These are phyloP conservation scores for Drosophila antonietae DNA, from an alignment of 2,888 invertebrate species.

Conservation along the genomic window DNA sequence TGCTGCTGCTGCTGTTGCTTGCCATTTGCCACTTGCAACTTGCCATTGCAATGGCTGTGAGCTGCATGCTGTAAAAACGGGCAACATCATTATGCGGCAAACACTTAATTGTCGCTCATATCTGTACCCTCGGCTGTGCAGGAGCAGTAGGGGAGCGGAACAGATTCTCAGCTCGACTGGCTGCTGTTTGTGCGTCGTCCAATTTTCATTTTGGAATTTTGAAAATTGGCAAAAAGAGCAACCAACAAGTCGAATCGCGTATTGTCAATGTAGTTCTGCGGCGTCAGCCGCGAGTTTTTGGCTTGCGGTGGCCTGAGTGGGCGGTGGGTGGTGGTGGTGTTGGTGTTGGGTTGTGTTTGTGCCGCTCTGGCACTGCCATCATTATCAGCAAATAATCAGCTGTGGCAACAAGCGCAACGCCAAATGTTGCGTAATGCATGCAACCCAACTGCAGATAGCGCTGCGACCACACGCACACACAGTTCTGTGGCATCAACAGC, in stretches of 20 bases:
- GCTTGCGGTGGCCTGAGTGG: slow-evolving; percentile 1
- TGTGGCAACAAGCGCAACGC: slow-evolving; percentile 60
- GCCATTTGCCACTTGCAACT: slow-evolving; percentile 12
- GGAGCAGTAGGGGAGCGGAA: background rate
- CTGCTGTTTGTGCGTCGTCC: slow-evolving; percentile 41
- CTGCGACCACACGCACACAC: slow-evolving; percentile 29
- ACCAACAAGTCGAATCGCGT: slow-evolving; percentile 42
- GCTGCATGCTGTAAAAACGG: slow-evolving; percentile 61
- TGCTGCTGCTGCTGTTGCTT: slow-evolving; percentile 17
- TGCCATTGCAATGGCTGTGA: slow-evolving; percentile 18
- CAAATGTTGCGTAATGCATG: slow-evolving; percentile 72
- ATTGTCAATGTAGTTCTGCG: slow-evolving; percentile 45
- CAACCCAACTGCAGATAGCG: slow-evolving; percentile 64
- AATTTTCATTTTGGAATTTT: slow-evolving; percentile 52
- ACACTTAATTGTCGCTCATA: slow-evolving; percentile 78
- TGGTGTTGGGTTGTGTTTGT: too few relatives aligned
- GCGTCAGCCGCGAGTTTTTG: slow-evolving; percentile 43
- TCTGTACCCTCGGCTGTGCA: slow-evolving; percentile 54
- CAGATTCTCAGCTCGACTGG: slow-evolving; percentile 6
- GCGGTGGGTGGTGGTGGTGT: background rate
- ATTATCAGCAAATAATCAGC: slow-evolving; percentile 79
- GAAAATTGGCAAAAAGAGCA: slow-evolving; percentile 54
- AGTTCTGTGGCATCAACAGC: slow-evolving; percentile 15
- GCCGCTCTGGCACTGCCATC: slow-evolving; percentile 41
- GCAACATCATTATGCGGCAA: slow-evolving; percentile 79